Conservation (phyloP, 2,113 vertebrate genomes). For the Pipra filicauda region DNA sequence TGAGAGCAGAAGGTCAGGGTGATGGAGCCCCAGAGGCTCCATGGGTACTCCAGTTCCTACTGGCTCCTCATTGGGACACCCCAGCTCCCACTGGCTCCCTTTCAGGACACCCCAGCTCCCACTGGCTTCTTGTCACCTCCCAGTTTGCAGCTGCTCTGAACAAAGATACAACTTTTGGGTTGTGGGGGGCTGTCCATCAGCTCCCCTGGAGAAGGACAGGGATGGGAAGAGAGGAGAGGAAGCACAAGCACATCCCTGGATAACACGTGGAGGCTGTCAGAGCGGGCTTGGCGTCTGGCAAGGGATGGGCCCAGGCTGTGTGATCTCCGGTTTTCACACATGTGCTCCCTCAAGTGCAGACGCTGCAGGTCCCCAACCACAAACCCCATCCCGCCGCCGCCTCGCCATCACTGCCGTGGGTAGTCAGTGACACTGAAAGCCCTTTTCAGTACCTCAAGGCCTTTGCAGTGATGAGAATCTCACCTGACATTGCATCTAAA, state of each 20-base stretch:
- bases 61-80: neutral
- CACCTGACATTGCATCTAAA: slow-evolving; percentile 4
- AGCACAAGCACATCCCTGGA: neutral
- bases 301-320: neutral
- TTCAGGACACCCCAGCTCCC: neutral
- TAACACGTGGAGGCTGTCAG: accelerated
- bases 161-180: neutral
- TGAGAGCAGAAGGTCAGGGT: neutral
- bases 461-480: slow-evolving; percentile 36
- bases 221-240: neutral
- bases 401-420: neutral
- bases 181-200: too few species aligned
- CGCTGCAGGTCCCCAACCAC: neutral
- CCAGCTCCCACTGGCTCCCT: neutral
- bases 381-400: neutral
- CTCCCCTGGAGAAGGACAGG: neutral
- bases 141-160: neutral
- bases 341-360: accelerated
- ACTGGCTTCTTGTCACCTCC: neutral
- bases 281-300: accelerated
- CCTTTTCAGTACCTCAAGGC: slow-evolving; percentile 22
- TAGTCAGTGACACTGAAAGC: neutral
- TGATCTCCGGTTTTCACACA: neutral
- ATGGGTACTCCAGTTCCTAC: neutral
- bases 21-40: neutral